phyloP scores from a whole-genome alignment of 2,888 invertebrate genomes.

The Microctonus hyperodae region DNA sequence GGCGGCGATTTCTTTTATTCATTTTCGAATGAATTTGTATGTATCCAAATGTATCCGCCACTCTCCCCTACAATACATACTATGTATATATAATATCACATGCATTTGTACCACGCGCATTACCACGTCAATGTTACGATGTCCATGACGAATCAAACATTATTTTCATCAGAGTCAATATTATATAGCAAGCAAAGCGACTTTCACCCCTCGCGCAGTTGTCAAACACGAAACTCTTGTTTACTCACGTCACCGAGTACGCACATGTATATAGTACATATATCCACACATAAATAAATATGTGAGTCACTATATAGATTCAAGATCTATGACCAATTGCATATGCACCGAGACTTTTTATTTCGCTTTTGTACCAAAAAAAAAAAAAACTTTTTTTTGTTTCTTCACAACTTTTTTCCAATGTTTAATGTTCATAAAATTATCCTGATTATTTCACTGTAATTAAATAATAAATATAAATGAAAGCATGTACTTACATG shows the following conservation, averaged over 20 bases:
- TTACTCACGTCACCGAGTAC: slow-evolving; percentile 21
- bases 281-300: background rate
- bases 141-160: slow-evolving; percentile 28
- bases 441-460: background rate
- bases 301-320: slow-evolving; percentile 21
- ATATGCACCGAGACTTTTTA: slow-evolving; percentile 2
- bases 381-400: background rate
- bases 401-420: background rate
- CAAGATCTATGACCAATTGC: slow-evolving; percentile 18
- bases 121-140: slow-evolving; percentile 20
- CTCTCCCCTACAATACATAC: no score
- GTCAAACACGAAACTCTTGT: slow-evolving; percentile 23
- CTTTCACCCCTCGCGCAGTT: slow-evolving; percentile 16
- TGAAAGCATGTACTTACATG: background rate
- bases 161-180: slow-evolving; percentile 29
- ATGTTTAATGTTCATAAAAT: background rate
- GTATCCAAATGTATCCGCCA: background rate
- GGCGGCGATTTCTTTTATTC: background rate
- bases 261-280: background rate
- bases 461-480: background rate
- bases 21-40: background rate
- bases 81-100: slow-evolving; percentile 10
- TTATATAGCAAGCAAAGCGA: background rate
- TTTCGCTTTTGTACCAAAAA: background rate
- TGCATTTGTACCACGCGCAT: slow-evolving; percentile 15